Evolutionary conservation across 2,888 invertebrate species (phyloP).

Genomic region (Parasteatoda lunata): DNA sequence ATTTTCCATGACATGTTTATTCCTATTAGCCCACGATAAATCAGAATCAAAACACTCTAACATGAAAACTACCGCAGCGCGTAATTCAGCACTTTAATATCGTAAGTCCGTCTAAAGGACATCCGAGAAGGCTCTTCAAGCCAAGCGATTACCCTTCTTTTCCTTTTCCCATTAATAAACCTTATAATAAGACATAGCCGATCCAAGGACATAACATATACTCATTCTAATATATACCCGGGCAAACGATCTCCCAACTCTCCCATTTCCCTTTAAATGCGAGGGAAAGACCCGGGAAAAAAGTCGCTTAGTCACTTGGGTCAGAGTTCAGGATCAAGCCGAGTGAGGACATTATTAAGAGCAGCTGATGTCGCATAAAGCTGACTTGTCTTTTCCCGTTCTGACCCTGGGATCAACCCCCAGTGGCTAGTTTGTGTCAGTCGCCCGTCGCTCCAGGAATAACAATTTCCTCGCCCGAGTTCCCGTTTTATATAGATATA

Average conservation of each 20-base stretch:
- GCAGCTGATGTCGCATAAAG: constrained; percentile 31
- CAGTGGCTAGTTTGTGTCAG: constrained; percentile 50
- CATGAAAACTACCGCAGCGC: no score
- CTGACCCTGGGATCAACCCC: constrained; percentile 52
- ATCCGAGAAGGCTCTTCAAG: no score
- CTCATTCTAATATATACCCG: background rate
- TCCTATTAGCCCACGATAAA: no score
- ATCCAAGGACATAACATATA: background rate
- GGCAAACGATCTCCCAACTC: background rate
- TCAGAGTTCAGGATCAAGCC: constrained; percentile 42
- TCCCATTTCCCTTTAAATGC: background rate
- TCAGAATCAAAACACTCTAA: no score
- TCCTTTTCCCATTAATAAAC: background rate
- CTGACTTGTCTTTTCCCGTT: constrained; percentile 5
- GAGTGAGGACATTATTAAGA: constrained; percentile 64
- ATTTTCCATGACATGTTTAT: no score
- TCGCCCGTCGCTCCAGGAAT: constrained; percentile 52
- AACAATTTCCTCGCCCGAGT: constrained; percentile 51
- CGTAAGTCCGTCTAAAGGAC: no score
- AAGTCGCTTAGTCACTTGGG: constrained; percentile 54
- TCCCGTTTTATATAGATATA: constrained; percentile 14
- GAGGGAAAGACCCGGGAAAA: constrained; percentile 18
- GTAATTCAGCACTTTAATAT: no score
- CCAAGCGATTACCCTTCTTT: background rate
- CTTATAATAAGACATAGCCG: background rate